Base-by-base conservation (phyloP, 2,888 invertebrate genomes). In the Chaetoderma sp. region DNA sequence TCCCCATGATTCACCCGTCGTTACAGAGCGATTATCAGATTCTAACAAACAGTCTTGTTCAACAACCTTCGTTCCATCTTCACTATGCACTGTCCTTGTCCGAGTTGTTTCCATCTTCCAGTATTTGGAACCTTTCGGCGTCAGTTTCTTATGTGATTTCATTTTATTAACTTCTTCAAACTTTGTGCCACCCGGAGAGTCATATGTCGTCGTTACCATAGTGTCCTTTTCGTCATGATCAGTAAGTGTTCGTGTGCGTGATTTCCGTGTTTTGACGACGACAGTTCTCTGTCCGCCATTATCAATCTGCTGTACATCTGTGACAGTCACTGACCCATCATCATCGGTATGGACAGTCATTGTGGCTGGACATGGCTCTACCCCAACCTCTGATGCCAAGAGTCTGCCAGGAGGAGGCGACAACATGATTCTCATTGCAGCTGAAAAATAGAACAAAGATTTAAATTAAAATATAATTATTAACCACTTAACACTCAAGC, bases 41-140 rank as follows among this genome's bases (percentile, higher is more conserved):
- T 77, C 77, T 27, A 77, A 69, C 42, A 65, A 67, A 28, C 77
- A 63, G 42, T 78, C 78, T 58, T 79, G 78, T 59, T 79, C 73
- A 10, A 78, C 73, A 6, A 73, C 65, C 64, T 79, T 77, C n/a
- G 66, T 58, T 0, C 80, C 80, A 36, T 71, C 73, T 4, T 64
- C 54, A 50, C 78, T 73, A 30, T 52, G 60, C 44, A 68, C 71
- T 18, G 62, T 68, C 47, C 72, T 70, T 25, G 61, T 59, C 10
- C 76, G 70, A 32, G 74, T 73, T 27, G 74, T 67, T 60, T 74
- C 78, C 23, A 76, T 65, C 36, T 75, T 68, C 56, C 74, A 78
- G 63, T 81, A 81, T 52, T 79, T 74, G 1, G 80, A 80, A 5
- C 81, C 81, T 28, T 78, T 67, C 8, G 77, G 73, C 13, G 80